Evolutionary conservation across 2,888 invertebrate genomes (phyloP).

Genomic region (Bombylius major): DNA sequence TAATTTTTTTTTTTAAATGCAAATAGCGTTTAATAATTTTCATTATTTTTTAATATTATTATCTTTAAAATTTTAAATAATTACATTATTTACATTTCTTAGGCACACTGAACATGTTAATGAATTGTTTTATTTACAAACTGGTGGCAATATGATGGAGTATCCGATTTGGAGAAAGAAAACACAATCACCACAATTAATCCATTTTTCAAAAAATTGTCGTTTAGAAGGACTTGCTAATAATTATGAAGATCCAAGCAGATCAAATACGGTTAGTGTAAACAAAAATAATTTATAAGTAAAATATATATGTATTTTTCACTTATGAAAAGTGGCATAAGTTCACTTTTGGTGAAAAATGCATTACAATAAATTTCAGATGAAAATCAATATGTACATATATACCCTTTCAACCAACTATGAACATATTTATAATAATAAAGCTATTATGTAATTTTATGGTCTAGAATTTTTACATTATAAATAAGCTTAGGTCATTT

Average conservation of each 20-base stretch:
- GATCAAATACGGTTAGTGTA: constrained; percentile 1
- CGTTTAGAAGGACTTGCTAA: constrained; percentile 48
- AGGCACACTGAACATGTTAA: constrained; percentile 65
- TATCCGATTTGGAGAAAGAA: constrained; percentile 72
- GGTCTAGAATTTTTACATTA: too few species aligned
- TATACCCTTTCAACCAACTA: too few species aligned
- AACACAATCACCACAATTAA: constrained; percentile 60
- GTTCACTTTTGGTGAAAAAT: too few species aligned
- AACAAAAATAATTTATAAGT: neutral
- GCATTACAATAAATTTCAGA: too few species aligned
- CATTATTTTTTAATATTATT: neutral
- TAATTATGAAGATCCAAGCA: constrained; percentile 14
- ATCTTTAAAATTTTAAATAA: neutral
- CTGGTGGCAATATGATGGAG: constrained; percentile 80
- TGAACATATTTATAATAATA: too few species aligned
- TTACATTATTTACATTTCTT: constrained; percentile 7
- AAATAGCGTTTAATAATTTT: neutral
- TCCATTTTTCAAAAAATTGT: constrained; percentile 62
- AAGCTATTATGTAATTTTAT: too few species aligned
- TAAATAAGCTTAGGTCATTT: too few species aligned
- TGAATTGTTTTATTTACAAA: constrained; percentile 78
- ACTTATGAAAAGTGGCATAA: neutral
- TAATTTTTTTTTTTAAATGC: neutral
- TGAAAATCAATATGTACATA: neutral
- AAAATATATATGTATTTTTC: too few species aligned